Percentiles rank a stretch among this genome's conserved stretches.
Conservation (phyloP, 2,113 vertebrate species). For the Poeciliopsis occidentalis region DNA sequence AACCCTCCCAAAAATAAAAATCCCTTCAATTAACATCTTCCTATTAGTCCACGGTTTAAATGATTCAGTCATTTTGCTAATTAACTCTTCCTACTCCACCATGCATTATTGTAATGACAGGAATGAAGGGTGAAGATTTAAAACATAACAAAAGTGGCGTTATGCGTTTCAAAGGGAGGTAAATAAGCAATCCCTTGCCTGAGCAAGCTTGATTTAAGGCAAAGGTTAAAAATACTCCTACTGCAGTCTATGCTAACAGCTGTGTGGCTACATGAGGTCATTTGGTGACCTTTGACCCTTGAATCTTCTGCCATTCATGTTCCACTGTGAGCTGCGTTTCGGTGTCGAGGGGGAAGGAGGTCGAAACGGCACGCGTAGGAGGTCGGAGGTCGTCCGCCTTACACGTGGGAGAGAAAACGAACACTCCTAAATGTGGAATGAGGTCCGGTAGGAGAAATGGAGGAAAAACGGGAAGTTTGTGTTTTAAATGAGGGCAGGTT, state of each 20-base stretch:
- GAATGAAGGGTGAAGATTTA: conserved; percentile 1
- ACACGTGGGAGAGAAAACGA: not conserved
- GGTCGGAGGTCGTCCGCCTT: not conserved
- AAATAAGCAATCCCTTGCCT: conserved; percentile 62
- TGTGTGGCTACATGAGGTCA: conserved; percentile 40
- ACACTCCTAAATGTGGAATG: conserved; percentile 6
- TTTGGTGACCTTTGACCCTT: conserved; percentile 31
- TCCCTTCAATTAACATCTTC: no score
- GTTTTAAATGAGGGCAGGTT: conserved; percentile 29
- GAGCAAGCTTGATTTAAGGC: conserved; percentile 75
- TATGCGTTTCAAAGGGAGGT: conserved; percentile 41
- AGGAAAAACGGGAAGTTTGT: not conserved
- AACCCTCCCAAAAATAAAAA: not conserved
- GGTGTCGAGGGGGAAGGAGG: not conserved
- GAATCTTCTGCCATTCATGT: not conserved
- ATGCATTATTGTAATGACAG: not conserved
- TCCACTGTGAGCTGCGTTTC: conserved; percentile 10
- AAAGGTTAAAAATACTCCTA: conserved; percentile 65
- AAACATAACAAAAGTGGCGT: conserved; percentile 15
- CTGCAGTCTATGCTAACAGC: conserved; percentile 42
- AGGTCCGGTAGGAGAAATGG: conserved; percentile 10
- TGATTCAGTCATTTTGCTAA: not conserved
- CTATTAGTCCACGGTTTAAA: not conserved
- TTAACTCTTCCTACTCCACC: conserved; percentile 14
- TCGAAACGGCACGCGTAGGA: conserved; percentile 11